phyloP scores from a whole-genome alignment of 2,797 vertebrate species.

The Lacerta viridis region DNA sequence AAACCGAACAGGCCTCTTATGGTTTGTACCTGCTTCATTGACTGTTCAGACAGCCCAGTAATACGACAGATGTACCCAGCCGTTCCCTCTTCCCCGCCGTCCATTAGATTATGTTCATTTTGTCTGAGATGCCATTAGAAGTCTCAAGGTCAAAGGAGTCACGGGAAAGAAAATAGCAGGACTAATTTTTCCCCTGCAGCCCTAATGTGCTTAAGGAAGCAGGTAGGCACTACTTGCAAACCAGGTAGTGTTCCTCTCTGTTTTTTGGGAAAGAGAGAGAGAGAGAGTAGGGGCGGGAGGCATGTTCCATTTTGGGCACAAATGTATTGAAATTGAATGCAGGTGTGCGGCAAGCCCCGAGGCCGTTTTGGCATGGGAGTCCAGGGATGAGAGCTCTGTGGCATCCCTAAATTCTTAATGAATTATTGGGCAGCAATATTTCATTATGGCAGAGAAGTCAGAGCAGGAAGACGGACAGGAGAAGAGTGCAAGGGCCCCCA shows the following conservation, averaged over 20 bases:
- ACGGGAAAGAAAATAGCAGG: conserved; percentile 77
- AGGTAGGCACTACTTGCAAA: conserved; percentile 54
- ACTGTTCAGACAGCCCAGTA: conserved; percentile 89
- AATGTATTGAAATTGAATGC: conserved; percentile 82
- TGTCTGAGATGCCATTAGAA: conserved; percentile 87
- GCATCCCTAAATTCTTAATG: conserved; percentile 73
- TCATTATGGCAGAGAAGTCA: conserved; percentile 17
- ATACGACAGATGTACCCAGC: conserved; percentile 89
- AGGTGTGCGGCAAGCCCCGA: conserved; percentile 75
- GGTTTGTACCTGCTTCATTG: conserved; percentile 89
- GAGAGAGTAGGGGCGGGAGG: neutral
- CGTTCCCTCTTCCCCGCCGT: conserved; percentile 86
- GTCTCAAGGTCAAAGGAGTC: conserved; percentile 88
- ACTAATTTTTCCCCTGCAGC: conserved; percentile 75
- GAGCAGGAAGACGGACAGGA: neutral
- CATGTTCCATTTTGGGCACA: conserved; percentile 49
- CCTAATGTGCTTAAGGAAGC: conserved; percentile 58
- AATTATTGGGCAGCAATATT: conserved; percentile 67
- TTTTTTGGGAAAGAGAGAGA: neutral
- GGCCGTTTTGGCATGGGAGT: conserved; percentile 61
- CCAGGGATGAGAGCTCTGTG: conserved; percentile 61
- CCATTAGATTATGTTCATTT: conserved; percentile 89
- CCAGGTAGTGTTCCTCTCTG: neutral
- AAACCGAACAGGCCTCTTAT: conserved; percentile 87
- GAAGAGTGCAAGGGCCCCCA: conserved; percentile 12